Evolutionary conservation across 2,797 vertebrate genomes (phyloP).

Genomic region (Carcharodon carcharias): DNA sequence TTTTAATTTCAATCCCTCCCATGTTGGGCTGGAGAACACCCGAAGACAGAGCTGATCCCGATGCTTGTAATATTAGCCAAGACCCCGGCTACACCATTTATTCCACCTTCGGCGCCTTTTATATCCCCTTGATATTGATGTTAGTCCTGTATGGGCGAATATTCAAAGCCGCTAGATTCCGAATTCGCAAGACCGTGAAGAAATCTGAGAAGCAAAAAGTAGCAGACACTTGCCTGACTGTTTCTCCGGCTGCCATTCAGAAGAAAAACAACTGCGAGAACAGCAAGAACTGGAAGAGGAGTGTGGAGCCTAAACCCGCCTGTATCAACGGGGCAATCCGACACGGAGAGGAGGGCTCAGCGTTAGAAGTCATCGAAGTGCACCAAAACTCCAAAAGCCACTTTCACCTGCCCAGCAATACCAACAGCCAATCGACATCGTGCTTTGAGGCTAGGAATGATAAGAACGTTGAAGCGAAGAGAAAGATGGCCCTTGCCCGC

Average conservation of each 20-base stretch:
- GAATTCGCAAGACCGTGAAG: slow-evolving; percentile 86
- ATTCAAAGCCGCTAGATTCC: slow-evolving; percentile 86
- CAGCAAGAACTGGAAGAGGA: slow-evolving; percentile 61
- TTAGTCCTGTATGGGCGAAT: slow-evolving; percentile 89
- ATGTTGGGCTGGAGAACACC: slow-evolving; percentile 95
- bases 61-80: slow-evolving; percentile 91
- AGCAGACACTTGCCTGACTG: slow-evolving; percentile 54
- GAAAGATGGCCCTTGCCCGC: slow-evolving; percentile 81
- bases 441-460: slow-evolving; percentile 70
- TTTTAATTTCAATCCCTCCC: slow-evolving; percentile 93
- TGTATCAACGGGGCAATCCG: slow-evolving; percentile 78
- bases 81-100: slow-evolving; percentile 95
- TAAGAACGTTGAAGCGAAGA: slow-evolving; percentile 72
- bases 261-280: slow-evolving; percentile 67
- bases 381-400: slow-evolving; percentile 71
- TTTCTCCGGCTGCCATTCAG: slow-evolving; percentile 64
- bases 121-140: slow-evolving; percentile 91
- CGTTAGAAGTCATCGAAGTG: slow-evolving; percentile 80
- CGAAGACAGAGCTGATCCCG: slow-evolving; percentile 81
- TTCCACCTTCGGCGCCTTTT: slow-evolving; percentile 96
- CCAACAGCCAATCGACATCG: slow-evolving; percentile 46
- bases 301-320: slow-evolving; percentile 58
- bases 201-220: slow-evolving; percentile 69
- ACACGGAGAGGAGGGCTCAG: slow-evolving; percentile 66
- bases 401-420: slow-evolving; percentile 64